Evolutionary conservation across 2,797 vertebrate genomes (phyloP).

Genomic region (Aldrovandia affinis): DNA sequence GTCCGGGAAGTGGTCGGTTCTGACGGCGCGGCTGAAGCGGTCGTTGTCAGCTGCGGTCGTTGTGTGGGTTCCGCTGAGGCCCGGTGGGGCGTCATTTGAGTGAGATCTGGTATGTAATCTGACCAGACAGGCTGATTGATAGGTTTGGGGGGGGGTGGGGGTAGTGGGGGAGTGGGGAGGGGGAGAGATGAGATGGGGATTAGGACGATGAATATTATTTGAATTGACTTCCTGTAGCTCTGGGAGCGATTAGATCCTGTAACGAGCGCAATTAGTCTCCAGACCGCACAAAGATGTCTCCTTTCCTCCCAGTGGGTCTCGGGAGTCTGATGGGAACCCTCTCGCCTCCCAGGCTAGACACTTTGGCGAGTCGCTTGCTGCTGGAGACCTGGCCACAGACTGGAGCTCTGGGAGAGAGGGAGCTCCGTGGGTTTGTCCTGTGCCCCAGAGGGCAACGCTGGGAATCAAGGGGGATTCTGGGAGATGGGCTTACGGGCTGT

Average conservation of each 20-base stretch:
- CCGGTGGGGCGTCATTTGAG: slow-evolving; percentile 69
- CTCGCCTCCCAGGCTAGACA: not conserved
- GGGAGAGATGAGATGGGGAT: slow-evolving; percentile 56
- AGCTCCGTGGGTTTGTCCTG: not conserved
- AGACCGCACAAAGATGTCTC: slow-evolving; percentile 24
- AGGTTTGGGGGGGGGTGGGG: slow-evolving; percentile 17
- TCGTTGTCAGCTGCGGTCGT: slow-evolving; percentile 50
- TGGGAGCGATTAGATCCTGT: slow-evolving; percentile 30
- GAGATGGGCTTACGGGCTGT: not conserved
- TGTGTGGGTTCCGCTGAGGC: slow-evolving; percentile 51
- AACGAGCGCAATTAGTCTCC: slow-evolving; percentile 28
- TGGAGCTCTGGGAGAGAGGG: not conserved
- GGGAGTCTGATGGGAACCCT: slow-evolving; percentile 4
- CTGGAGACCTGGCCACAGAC: not conserved
- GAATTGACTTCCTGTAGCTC: slow-evolving; percentile 38
- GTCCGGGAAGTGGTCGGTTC: not conserved
- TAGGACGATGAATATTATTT: slow-evolving; percentile 60
- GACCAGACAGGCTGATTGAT: slow-evolving; percentile 55
- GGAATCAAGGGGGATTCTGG: not conserved
- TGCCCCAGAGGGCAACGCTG: not conserved
- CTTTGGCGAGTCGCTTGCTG: not conserved
- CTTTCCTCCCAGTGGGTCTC: slow-evolving; percentile 1
- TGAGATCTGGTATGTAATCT: slow-evolving; percentile 66
- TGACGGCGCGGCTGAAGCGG: not conserved
- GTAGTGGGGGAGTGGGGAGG: slow-evolving; percentile 36